These are phyloP conservation scores for Rousettus leschenaultii DNA, from an alignment of 2,113 vertebrate species.

Conservation along the genomic window DNA sequence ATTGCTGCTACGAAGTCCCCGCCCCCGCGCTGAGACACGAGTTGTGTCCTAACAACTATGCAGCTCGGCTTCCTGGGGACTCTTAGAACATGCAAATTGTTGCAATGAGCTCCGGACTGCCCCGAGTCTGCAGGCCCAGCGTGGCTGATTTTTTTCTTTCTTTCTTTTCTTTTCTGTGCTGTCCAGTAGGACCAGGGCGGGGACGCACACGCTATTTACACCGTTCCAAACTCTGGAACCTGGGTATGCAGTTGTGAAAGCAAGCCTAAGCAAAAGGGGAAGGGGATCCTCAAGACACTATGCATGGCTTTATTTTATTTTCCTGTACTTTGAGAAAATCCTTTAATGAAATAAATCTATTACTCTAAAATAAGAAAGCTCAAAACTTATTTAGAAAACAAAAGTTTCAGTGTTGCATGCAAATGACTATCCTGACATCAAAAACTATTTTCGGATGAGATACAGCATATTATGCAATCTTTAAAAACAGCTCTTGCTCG, in stretches of 20 bases:
- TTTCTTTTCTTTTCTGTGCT: too few species aligned
- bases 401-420: neutral
- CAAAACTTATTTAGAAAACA: neutral
- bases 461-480: conserved; percentile 8
- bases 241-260: neutral
- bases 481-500: neutral
- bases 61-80: neutral
- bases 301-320: neutral
- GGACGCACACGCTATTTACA: neutral
- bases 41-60: neutral
- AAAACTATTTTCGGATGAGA: conserved; percentile 18
- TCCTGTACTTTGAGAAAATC: neutral
- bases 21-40: neutral
- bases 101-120: neutral
- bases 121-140: fast-evolving
- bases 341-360: neutral
- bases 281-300: neutral
- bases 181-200: neutral
- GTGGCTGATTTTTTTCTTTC: neutral
- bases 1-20: neutral
- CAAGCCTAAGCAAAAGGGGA: neutral
- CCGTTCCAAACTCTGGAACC: neutral
- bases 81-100: neutral
- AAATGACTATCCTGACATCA: neutral
- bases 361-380: neutral